Percentiles rank a stretch among this genome's conserved stretches.
phyloP scores from a whole-genome alignment of 2,888 invertebrate genomes.

The Sinotaia quadrata region DNA sequence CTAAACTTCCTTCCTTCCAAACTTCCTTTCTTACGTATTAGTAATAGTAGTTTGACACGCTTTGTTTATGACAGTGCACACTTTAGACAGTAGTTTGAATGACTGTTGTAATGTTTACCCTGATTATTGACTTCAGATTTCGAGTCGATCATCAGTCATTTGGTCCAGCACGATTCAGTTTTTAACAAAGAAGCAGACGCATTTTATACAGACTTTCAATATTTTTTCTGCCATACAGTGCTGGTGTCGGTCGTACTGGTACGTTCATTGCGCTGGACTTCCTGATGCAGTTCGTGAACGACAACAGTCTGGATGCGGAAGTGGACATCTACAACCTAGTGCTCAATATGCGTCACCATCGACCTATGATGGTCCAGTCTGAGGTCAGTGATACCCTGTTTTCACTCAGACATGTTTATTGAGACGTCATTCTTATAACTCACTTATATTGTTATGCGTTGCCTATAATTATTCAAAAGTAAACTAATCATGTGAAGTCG shows the following conservation, averaged over 20 bases:
- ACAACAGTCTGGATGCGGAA: slow-evolving; percentile 73
- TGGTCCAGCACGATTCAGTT: too few relatives aligned
- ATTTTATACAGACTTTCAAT: too few relatives aligned
- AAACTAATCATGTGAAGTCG: too few relatives aligned
- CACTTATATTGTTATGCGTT: background rate
- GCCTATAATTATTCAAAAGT: slow-evolving; percentile 1
- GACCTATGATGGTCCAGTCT: slow-evolving; percentile 84
- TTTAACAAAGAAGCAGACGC: too few relatives aligned
- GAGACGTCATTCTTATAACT: background rate
- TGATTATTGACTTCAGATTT: too few relatives aligned
- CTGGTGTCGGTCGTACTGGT: slow-evolving; percentile 85
- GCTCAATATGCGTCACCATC: slow-evolving; percentile 79
- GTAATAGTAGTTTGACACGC: too few relatives aligned
- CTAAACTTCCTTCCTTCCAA: too few relatives aligned
- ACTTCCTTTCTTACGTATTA: too few relatives aligned
- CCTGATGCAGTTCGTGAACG: slow-evolving; percentile 78
- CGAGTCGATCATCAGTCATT: too few relatives aligned
- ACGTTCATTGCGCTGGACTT: slow-evolving; percentile 83
- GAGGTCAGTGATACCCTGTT: slow-evolving; percentile 73
- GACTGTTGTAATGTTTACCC: too few relatives aligned
- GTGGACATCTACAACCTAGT: slow-evolving; percentile 82
- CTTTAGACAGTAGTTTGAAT: too few relatives aligned
- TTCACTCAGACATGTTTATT: background rate
- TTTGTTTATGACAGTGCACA: too few relatives aligned
- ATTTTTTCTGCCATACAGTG: slow-evolving; percentile 74